Evolutionary conservation across 2,888 invertebrate genomes (phyloP).

Genomic region (Caradrina kadenii): DNA sequence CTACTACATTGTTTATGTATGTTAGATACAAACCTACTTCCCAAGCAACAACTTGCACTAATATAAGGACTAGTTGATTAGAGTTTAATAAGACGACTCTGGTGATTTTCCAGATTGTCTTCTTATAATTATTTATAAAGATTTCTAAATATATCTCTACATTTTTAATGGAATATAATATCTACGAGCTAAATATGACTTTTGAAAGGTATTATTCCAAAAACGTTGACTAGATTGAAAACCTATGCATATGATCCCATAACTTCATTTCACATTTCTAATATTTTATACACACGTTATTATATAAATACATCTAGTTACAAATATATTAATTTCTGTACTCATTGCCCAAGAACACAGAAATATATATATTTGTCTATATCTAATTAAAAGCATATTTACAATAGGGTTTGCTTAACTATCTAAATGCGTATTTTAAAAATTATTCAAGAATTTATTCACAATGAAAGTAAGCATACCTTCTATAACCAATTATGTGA

Average conservation of each 20-base stretch:
- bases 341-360: conserved; percentile 87
- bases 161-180: conserved; percentile 13
- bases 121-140: conserved; percentile 5
- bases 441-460: conserved; percentile 28
- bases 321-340: conserved; percentile 75
- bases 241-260: conserved; percentile 61
- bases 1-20: background rate
- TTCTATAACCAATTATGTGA: conserved; percentile 17
- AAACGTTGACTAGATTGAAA: conserved; percentile 45
- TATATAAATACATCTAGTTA: conserved; percentile 5
- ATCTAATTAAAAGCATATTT: conserved; percentile 55
- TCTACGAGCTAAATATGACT: conserved; percentile 23
- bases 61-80: conserved; percentile 2
- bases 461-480: conserved; percentile 42
- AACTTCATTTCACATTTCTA: conserved; percentile 55
- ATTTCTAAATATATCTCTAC: conserved; percentile 33
- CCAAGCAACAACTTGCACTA: conserved; percentile 27
- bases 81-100: conserved; percentile 5
- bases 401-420: conserved; percentile 73
- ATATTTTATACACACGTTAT: conserved; percentile 47
- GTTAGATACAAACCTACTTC: conserved; percentile 22
- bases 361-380: conserved; percentile 70
- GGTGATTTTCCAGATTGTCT: background rate
- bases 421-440: conserved; percentile 14
- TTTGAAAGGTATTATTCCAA: conserved; percentile 24